Base-by-base conservation (phyloP, 2,888 invertebrate species). In the Odontocerum albicorne region DNA sequence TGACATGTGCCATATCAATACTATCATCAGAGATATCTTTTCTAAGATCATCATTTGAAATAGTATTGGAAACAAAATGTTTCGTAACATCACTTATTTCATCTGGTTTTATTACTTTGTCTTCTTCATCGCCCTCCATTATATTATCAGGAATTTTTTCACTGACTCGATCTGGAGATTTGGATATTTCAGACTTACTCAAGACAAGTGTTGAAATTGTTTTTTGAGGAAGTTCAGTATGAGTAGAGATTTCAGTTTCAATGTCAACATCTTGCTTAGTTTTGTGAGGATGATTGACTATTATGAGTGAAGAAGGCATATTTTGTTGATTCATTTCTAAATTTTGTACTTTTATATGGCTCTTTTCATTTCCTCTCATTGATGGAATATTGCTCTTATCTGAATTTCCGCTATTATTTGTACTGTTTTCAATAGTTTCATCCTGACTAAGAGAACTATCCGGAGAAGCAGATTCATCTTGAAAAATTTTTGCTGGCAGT, bases 401-500 rank as follows among this genome's bases (percentile, higher is more conserved):
- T 20, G 4, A 39, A 17, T 22, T 46, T 22, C 46, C 49, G 10
- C 17, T 35, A 32, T 51, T 49, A 15, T 13, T n/a, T 27, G 38
- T 31, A 21, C 39, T 42, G 38, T 39, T 49, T 7, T 49, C 54
- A 36, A 31, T 55, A 31, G 15, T 50, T 49, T 73, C 72, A 55
- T 74, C 74, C 22, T 73, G 72, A 57, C 69, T 71, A 53, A 70
- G 70, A 1, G 71, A 70, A 64, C 69, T 73, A 51, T 84, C 83
- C 0, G 84, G 83, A 0, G 84, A 84, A 1, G 82, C 80, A 0
- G 80, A 82, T 61, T 85, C 85, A 63, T 85, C 84, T 67, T 85
- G 84, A 65, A 85, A 84, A 64, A 85, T 84, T 66, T 85, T 85
- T 4, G 83, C 84, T 1, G 85, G 85, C 13, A 85, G 70, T 6